These are phyloP conservation scores for Dorcus parallelipipedus DNA, from an alignment of 2,888 invertebrate genomes.

Conservation along the genomic window DNA sequence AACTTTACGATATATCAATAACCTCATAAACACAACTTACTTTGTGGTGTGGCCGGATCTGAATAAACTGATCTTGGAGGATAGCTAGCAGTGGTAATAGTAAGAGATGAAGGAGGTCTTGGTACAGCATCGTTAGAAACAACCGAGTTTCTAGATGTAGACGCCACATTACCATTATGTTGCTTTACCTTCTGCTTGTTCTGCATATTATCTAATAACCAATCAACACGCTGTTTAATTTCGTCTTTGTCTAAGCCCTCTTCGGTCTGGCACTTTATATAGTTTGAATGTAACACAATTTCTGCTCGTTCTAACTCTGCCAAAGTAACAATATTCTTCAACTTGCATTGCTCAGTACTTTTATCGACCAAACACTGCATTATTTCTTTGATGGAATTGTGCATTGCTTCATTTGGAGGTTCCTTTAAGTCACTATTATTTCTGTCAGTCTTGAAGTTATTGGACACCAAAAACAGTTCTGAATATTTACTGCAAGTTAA, in stretches of 20 bases:
- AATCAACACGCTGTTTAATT: slow-evolving; percentile 25
- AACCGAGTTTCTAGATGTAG: slow-evolving; percentile 3
- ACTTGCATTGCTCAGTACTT: slow-evolving; percentile 49
- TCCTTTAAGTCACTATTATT: slow-evolving; percentile 18
- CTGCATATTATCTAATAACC: slow-evolving; percentile 20
- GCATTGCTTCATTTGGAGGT: slow-evolving; percentile 25
- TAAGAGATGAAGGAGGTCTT: slow-evolving; percentile 37
- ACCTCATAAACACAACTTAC: slow-evolving; percentile 3
- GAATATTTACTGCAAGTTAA: slow-evolving; percentile 54
- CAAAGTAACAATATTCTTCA: slow-evolving; percentile 48
- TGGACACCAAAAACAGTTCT: slow-evolving; percentile 55
- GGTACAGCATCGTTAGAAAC: slow-evolving; percentile 20
- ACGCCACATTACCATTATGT: not conserved
- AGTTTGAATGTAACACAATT: slow-evolving; percentile 48
- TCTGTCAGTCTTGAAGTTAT: slow-evolving; percentile 29
- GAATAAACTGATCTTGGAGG: slow-evolving; percentile 29
- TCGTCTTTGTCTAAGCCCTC: slow-evolving; percentile 41
- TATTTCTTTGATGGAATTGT: slow-evolving; percentile 41
- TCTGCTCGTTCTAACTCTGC: slow-evolving; percentile 52
- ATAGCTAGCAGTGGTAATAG: slow-evolving; percentile 28
- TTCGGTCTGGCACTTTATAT: slow-evolving; percentile 43
- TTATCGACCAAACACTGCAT: slow-evolving; percentile 49
- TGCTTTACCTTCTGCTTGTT: slow-evolving; percentile 12
- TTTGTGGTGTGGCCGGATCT: slow-evolving; percentile 28
- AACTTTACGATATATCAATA: not conserved